Evolutionary conservation across 2,113 vertebrate species (phyloP).

Genomic region (Vulpes ferrilata): DNA sequence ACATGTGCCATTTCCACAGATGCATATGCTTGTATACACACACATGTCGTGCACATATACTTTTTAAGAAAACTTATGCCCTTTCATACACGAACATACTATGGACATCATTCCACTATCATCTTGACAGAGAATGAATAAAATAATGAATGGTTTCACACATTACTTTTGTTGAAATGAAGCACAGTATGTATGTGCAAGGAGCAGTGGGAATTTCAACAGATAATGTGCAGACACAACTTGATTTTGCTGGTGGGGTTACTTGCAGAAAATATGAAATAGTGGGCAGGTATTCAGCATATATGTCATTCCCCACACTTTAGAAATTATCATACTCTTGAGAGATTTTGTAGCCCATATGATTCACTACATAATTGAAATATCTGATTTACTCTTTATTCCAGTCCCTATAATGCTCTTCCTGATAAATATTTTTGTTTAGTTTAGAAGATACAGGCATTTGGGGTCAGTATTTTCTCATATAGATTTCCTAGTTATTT

Average conservation of each 20-base stretch:
- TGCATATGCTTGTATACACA: neutral
- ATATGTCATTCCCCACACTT: neutral
- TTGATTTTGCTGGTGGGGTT: neutral
- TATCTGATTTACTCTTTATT: neutral
- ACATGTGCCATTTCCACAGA: neutral
- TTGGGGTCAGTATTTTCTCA: neutral
- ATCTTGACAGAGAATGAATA: neutral
- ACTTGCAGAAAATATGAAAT: neutral
- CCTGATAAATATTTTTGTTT: neutral
- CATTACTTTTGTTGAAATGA: neutral
- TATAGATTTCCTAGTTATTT: neutral
- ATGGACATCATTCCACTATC: neutral
- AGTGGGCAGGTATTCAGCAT: neutral
- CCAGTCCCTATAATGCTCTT: neutral
- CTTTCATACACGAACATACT: neutral
- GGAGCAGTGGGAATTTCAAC: neutral
- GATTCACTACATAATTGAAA: neutral
- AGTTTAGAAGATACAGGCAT: neutral
- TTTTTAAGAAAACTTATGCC: neutral
- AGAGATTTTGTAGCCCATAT: neutral
- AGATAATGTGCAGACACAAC: neutral
- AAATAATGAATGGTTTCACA: neutral
- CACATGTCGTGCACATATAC: neutral
- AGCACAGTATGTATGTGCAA: neutral
- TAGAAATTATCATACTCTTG: neutral